A percentile compares a stretch with the other conserved stretches of the same genome.
These are phyloP conservation scores for Drosophila repletoides DNA, from an alignment of 1,140 invertebrate species.

Conservation along the genomic window DNA sequence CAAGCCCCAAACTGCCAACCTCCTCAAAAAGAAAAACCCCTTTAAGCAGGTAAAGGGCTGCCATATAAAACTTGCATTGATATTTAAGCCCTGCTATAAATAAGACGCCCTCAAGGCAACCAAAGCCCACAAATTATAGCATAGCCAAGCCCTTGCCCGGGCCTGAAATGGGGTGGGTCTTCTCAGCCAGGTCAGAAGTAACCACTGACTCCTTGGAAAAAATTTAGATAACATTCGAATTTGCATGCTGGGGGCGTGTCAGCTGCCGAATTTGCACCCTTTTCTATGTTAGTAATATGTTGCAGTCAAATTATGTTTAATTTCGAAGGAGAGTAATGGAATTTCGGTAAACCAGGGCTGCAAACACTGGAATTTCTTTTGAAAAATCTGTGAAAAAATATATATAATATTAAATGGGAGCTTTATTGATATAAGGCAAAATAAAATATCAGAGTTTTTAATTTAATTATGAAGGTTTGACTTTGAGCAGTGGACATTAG, in stretches of 20 bases:
- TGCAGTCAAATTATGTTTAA: slow-evolving; percentile 31
- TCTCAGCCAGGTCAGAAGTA: slow-evolving; percentile 2
- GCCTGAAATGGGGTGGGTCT: slow-evolving; percentile 48
- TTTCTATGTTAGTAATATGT: slow-evolving; percentile 19
- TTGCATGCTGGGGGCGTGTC: slow-evolving; percentile 50
- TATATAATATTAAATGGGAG: no score
- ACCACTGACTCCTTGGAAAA: background rate
- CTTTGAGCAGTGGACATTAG: no score
- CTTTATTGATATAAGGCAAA: no score
- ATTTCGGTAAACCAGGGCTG: slow-evolving; percentile 7
- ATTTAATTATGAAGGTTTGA: no score
- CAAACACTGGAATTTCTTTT: background rate
- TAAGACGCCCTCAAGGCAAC: slow-evolving; percentile 73
- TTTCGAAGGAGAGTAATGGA: slow-evolving; percentile 1
- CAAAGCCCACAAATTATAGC: slow-evolving; percentile 73
- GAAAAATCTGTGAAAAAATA: background rate
- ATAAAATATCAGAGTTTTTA: no score
- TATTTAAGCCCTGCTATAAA: slow-evolving; percentile 77
- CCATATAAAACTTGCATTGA: slow-evolving; percentile 70
- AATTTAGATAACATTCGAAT: slow-evolving; percentile 65
- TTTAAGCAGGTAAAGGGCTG: slow-evolving; percentile 39
- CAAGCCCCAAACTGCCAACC: background rate
- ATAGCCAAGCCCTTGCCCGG: slow-evolving; percentile 11
- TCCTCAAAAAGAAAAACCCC: background rate
- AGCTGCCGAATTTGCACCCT: slow-evolving; percentile 35